Evolutionary conservation across 2,113 vertebrate species (phyloP).

Genomic region (Ictalurus punctatus): DNA sequence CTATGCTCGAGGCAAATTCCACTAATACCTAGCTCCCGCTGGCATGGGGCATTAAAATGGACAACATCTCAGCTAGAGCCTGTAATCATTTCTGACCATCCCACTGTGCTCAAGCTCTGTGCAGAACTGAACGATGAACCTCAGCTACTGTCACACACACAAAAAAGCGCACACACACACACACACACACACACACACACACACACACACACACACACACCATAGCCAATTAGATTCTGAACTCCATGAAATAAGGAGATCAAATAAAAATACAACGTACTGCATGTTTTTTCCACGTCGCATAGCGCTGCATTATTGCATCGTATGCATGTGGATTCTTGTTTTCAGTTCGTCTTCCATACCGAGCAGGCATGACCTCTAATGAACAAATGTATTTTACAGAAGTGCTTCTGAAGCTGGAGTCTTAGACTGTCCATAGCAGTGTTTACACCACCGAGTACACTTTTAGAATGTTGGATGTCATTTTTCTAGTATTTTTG

Average conservation of each 20-base stretch:
- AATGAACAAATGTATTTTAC: background rate
- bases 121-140: conserved; percentile 43
- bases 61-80: conserved; percentile 32
- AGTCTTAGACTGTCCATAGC: background rate
- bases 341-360: conserved; percentile 52
- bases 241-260: background rate
- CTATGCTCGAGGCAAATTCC: conserved; percentile 32
- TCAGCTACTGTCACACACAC: background rate
- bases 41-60: conserved; percentile 39
- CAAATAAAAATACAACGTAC: conserved; percentile 62
- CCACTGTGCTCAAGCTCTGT: conserved; percentile 43
- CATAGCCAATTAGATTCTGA: conserved; percentile 27
- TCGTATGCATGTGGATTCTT: conserved; percentile 34
- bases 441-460: background rate
- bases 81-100: conserved; percentile 53
- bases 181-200: background rate
- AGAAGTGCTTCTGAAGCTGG: background rate
- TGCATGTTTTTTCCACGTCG: conserved; percentile 39
- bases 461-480: background rate
- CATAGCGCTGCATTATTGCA: background rate
- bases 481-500: background rate
- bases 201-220: background rate
- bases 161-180: background rate
- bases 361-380: background rate
- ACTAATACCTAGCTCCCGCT: conserved; percentile 47